A percentile compares a stretch with the other conserved stretches of the same genome.
Conservation (phyloP, 2,888 invertebrate species). For the Drosophila suboccidentalis region DNA sequence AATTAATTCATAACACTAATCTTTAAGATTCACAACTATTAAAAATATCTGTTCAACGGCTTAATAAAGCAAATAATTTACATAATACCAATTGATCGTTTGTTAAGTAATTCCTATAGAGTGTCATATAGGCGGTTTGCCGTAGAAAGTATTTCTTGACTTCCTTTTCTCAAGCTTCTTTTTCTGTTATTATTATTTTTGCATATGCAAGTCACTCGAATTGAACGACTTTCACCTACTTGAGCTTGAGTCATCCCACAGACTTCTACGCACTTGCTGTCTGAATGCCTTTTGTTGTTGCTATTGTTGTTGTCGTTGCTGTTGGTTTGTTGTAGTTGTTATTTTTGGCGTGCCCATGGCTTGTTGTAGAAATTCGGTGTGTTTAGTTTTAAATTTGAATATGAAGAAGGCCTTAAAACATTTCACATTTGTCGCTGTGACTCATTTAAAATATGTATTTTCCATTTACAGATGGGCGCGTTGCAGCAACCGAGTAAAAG, state of each 20-base stretch:
- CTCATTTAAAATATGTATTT: slow-evolving; percentile 50
- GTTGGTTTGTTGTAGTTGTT: slow-evolving; percentile 32
- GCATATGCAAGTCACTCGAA: slow-evolving; percentile 79
- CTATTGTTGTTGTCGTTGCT: slow-evolving; percentile 25
- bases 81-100: not conserved
- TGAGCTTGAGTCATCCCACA: slow-evolving; percentile 64
- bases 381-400: slow-evolving; percentile 64
- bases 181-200: slow-evolving; percentile 51
- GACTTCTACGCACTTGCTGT: slow-evolving; percentile 75
- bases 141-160: slow-evolving; percentile 39
- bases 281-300: slow-evolving; percentile 21
- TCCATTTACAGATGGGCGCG: slow-evolving; percentile 80
- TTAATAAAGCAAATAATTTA: not conserved
- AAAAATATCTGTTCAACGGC: not conserved
- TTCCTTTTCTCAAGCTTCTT: slow-evolving; percentile 21
- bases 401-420: slow-evolving; percentile 58
- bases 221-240: slow-evolving; percentile 77
- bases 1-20: no score
- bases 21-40: not conserved
- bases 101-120: slow-evolving; percentile 35
- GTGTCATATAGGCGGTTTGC: slow-evolving; percentile 21
- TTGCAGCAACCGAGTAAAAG: slow-evolving; percentile 50
- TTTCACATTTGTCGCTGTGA: slow-evolving; percentile 68
- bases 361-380: slow-evolving; percentile 49
- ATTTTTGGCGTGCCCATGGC: slow-evolving; percentile 60